Base-by-base conservation (phyloP, 2,888 invertebrate species). In the Aradus depressus region DNA sequence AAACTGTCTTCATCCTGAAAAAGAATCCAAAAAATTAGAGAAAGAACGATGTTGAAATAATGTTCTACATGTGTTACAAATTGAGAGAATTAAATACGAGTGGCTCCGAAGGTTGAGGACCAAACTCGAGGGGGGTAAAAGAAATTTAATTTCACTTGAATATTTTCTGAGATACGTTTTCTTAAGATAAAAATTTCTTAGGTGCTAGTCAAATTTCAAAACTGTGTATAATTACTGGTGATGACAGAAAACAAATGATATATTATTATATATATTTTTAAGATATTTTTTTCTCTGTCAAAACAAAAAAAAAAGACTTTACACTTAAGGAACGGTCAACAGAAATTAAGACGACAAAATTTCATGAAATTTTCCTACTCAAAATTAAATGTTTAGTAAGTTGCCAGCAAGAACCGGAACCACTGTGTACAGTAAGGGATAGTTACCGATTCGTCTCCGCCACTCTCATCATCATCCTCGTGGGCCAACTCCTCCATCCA, bases 391-490 rank as follows among this genome's bases (percentile, higher is more conserved):
- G 25, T 3, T 10, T n/a, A n/a, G n/a, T n/a, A n/a, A n/a, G n/a
- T n/a, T n/a, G n/a, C n/a, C n/a, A n/a, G n/a, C n/a, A n/a, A n/a
- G n/a, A n/a, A n/a, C n/a, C n/a, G n/a, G n/a, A n/a, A n/a, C n/a
- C n/a, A n/a, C n/a, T n/a, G n/a, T n/a, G n/a, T n/a, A n/a, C n/a
- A n/a, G n/a, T n/a, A n/a, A n/a, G n/a, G n/a, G 22, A 23, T 12
- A 65, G 71, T 67, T 63, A 75, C 75, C n/a, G 89, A 89, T 68
- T 95, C 93, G 62, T 93, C 90, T 16, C 82, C 81, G 22, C 86
- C 90, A 44, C 92, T 91, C 59, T 95, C 93, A 31, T 93, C 93
- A 51, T 92, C 93, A 49, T 89, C 91, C 62, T 61, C 60, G 39
- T 83, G 73, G 0, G 70, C 81, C 44, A 84, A 73, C 60, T 93